Evolutionary conservation across 2,888 invertebrate species (phyloP).

Genomic region (Andricus curvator): DNA sequence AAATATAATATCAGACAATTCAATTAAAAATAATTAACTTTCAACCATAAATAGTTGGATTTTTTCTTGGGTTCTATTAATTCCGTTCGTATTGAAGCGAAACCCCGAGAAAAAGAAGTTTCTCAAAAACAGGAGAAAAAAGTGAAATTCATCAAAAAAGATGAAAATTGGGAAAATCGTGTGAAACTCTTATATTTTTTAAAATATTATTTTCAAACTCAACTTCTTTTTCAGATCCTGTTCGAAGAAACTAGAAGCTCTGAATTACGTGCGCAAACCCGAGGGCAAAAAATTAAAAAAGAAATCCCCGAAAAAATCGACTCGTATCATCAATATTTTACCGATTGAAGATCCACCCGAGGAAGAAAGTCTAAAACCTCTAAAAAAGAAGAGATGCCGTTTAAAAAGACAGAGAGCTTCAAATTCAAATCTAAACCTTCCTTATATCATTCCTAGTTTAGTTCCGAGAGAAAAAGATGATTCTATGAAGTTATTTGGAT

Average conservation of each 20-base stretch:
- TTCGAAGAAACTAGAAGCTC: constrained; percentile 82
- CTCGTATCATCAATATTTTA: constrained; percentile 55
- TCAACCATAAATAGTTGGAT: too few relatives aligned
- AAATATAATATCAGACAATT: too few relatives aligned
- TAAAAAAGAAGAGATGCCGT: constrained; percentile 68
- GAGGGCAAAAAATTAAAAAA: constrained; percentile 63
- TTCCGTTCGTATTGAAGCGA: too few relatives aligned
- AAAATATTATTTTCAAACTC: constrained; percentile 36
- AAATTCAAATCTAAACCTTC: constrained; percentile 55
- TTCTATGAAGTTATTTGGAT: constrained; percentile 66
- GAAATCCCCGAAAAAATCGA: constrained; percentile 56
- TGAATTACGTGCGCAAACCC: constrained; percentile 59
- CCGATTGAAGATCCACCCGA: constrained; percentile 61
- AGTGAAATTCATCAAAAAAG: too few relatives aligned
- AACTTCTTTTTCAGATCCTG: constrained; percentile 80
- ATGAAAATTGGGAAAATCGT: too few relatives aligned
- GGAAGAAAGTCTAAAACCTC: constrained; percentile 62
- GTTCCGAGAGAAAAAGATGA: constrained; percentile 63
- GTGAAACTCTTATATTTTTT: too few relatives aligned
- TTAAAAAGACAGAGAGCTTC: constrained; percentile 66
- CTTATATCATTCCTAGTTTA: constrained; percentile 49
- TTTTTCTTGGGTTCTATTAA: too few relatives aligned
- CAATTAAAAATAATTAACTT: too few relatives aligned
- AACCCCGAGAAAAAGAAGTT: too few relatives aligned
- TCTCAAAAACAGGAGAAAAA: too few relatives aligned